These are phyloP conservation scores for Azemiops feae DNA, from an alignment of 2,113 vertebrate species.

Conservation along the genomic window DNA sequence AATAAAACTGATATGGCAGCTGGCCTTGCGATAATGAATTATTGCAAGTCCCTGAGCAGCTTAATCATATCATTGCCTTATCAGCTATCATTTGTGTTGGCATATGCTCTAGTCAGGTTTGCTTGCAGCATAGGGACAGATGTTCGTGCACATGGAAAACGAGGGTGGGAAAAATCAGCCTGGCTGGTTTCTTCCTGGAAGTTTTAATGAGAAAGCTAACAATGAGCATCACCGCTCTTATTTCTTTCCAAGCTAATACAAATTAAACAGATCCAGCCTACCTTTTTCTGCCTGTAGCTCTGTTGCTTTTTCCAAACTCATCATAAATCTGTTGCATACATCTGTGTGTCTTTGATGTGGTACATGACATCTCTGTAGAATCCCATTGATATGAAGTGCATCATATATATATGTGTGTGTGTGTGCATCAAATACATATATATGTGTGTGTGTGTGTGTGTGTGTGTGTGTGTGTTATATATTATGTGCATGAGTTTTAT, in stretches of 20 bases:
- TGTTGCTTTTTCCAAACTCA: not conserved
- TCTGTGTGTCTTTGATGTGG: not conserved
- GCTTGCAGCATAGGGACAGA: constrained; percentile 68
- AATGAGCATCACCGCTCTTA: not conserved
- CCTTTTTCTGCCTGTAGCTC: not conserved
- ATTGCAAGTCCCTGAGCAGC: constrained; percentile 77
- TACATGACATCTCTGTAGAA: not conserved
- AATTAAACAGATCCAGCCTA: not conserved
- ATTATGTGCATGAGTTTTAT: not conserved
- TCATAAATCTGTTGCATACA: not conserved
- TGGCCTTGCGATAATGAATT: constrained; percentile 74
- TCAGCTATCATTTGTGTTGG: constrained; percentile 74
- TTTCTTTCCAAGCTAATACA: not conserved
- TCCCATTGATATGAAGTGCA: not conserved
- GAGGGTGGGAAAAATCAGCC: constrained; percentile 4
- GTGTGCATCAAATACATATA: no score
- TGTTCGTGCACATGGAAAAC: constrained; percentile 59
- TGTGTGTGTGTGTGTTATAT: no score
- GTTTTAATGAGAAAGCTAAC: constrained; percentile 24
- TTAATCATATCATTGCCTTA: constrained; percentile 81
- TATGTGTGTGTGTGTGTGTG: no score
- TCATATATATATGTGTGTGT: no score
- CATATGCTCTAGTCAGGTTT: constrained; percentile 71
- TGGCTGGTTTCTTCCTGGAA: not conserved
- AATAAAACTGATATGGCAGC: constrained; percentile 82